Conservation (phyloP, 2,888 invertebrate species). For the Electrophaes corylata region DNA sequence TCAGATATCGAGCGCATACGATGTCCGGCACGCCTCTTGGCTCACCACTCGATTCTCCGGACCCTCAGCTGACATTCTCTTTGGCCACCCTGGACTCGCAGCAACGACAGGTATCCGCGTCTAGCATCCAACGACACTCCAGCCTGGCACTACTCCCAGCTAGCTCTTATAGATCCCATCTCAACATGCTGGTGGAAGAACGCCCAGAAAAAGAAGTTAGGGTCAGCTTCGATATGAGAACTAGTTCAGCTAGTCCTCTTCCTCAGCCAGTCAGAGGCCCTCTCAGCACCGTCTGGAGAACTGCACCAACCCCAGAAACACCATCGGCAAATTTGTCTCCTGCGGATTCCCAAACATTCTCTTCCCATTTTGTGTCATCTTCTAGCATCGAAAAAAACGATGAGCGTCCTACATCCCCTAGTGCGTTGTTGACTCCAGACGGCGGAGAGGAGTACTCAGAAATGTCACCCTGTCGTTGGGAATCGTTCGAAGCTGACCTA, state of each 20-base stretch:
- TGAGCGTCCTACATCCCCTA: constrained; percentile 79
- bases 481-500: constrained; percentile 85
- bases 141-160: constrained; percentile 77
- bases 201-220: constrained; percentile 75
- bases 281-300: constrained; percentile 74
- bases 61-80: constrained; percentile 87
- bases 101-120: constrained; percentile 86
- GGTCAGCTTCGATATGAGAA: constrained; percentile 75
- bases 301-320: constrained; percentile 86
- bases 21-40: constrained; percentile 91
- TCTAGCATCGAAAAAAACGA: constrained; percentile 78
- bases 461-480: constrained; percentile 84
- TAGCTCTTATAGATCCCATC: constrained; percentile 78
- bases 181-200: constrained; percentile 79
- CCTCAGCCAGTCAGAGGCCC: constrained; percentile 74
- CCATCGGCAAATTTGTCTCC: constrained; percentile 87
- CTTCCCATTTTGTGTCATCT: constrained; percentile 85
- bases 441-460: constrained; percentile 76
- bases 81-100: constrained; percentile 85
- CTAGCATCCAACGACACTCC: constrained; percentile 77
- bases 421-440: constrained; percentile 85
- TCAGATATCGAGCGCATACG: constrained; percentile 92
- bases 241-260: constrained; percentile 63
- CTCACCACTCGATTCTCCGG: constrained; percentile 93
- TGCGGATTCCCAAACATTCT: constrained; percentile 85